These are phyloP conservation scores for Mormyrops boulengeri DNA, from an alignment of 2,797 vertebrate species.

Conservation along the genomic window DNA sequence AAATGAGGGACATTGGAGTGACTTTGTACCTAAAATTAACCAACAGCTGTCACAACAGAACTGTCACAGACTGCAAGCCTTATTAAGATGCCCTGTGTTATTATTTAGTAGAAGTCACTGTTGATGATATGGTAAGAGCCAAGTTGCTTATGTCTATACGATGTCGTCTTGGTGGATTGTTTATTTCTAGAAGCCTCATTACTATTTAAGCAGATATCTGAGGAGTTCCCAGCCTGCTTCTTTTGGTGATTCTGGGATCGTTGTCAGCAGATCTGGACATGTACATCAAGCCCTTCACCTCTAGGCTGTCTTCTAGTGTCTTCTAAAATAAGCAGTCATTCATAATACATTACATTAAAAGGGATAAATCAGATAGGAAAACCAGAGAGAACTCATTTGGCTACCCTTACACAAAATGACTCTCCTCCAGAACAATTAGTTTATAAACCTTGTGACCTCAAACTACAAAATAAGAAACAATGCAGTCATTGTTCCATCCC, in stretches of 20 bases:
- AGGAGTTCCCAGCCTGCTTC: background rate
- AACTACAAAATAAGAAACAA: too few species aligned
- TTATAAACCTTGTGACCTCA: background rate
- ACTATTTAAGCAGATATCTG: background rate
- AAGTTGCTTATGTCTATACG: background rate
- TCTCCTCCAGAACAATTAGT: background rate
- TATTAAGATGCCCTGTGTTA: background rate
- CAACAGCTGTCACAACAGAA: background rate
- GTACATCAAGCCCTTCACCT: background rate
- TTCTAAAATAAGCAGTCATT: slow-evolving; percentile 2
- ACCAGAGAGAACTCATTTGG: background rate
- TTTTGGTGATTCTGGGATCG: background rate
- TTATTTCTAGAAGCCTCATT: background rate
- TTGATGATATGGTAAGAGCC: background rate
- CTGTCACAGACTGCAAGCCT: background rate
- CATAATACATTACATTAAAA: background rate
- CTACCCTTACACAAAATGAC: background rate
- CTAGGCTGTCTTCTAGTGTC: background rate
- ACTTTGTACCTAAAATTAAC: slow-evolving; percentile 9
- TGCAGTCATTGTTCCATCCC: too few species aligned
- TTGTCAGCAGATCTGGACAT: background rate
- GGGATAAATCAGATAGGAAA: background rate
- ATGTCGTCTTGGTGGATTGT: background rate
- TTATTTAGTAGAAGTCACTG: background rate
- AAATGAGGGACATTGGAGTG: background rate